Evolutionary conservation across 1,140 invertebrate species (phyloP).

Genomic region (Trachymyrmex cornetzi): DNA sequence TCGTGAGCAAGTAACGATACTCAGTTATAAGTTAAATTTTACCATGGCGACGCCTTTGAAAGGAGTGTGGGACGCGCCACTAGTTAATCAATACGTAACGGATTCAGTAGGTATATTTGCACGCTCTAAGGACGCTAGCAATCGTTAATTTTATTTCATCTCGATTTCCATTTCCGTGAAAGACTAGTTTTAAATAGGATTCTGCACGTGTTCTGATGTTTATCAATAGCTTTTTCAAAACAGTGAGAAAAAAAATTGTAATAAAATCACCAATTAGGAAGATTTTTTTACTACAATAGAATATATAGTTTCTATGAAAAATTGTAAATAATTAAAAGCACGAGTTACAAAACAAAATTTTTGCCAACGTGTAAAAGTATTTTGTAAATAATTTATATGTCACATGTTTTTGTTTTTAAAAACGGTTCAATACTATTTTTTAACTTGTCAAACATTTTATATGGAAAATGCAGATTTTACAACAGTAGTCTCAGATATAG

Average conservation of each 20-base stretch:
- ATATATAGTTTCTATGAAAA: background rate
- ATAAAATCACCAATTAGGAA: background rate
- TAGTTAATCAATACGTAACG: constrained; percentile 64
- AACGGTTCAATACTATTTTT: background rate
- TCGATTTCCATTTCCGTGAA: constrained; percentile 20
- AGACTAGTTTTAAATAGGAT: constrained; percentile 18
- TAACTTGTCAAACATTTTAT: background rate
- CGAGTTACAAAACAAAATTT: background rate
- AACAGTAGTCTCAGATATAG: background rate
- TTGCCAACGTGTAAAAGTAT: background rate
- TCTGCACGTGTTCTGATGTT: background rate
- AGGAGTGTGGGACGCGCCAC: constrained; percentile 21
- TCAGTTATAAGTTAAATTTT: constrained; percentile 22
- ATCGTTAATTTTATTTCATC: constrained; percentile 59
- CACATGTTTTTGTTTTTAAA: background rate
- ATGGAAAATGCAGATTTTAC: background rate
- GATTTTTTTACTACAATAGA: background rate
- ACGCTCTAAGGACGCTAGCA: constrained; percentile 13
- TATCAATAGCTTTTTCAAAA: constrained; percentile 6
- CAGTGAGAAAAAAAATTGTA: background rate
- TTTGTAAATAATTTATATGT: background rate
- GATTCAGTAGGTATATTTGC: background rate
- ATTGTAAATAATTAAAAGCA: background rate
- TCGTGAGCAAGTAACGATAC: background rate
- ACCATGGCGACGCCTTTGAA: constrained; percentile 35